A percentile compares a stretch with the other conserved stretches of the same genome.
Conservation (phyloP, 2,797 vertebrate genomes). For the Megalops cyprinoides region DNA sequence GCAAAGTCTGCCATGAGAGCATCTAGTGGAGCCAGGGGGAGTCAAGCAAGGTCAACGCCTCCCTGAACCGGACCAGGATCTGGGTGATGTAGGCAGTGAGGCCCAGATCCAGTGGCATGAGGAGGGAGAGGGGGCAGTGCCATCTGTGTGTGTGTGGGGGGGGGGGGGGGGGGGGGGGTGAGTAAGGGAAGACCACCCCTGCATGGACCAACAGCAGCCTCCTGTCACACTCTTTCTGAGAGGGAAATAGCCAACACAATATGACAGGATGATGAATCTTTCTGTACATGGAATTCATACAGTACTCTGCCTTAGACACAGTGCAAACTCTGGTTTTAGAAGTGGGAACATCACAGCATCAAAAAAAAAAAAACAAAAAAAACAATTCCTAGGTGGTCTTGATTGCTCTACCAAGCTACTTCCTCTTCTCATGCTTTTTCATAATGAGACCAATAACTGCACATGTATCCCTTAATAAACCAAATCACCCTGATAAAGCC, state of each 20-base stretch:
- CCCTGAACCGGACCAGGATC: conserved; percentile 72
- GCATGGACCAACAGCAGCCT: not conserved
- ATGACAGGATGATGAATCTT: not conserved
- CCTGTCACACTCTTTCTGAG: too few relatives aligned
- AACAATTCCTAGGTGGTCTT: not conserved
- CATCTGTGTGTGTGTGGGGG: conserved; percentile 63
- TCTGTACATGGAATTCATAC: not conserved
- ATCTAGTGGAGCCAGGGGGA: conserved; percentile 77
- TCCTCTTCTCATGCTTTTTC: not conserved
- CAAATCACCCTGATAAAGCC: not conserved
- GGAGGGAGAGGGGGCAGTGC: conserved; percentile 72
- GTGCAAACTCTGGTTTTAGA: too few relatives aligned
- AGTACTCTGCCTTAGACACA: too few relatives aligned
- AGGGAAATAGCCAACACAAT: not conserved
- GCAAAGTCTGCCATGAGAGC: conserved; percentile 79
- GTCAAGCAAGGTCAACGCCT: conserved; percentile 74
- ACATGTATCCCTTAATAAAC: not conserved
- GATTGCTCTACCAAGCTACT: not conserved
- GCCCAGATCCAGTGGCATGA: conserved; percentile 65
- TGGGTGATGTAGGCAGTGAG: conserved; percentile 77
- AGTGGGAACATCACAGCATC: not conserved
- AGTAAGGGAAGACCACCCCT: too few relatives aligned
- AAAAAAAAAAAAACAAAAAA: not conserved
- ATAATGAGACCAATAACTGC: not conserved
- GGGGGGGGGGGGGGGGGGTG: not conserved